Evolutionary conservation across 2,113 vertebrate genomes (phyloP).

Genomic region (Hiodon alosoides): DNA sequence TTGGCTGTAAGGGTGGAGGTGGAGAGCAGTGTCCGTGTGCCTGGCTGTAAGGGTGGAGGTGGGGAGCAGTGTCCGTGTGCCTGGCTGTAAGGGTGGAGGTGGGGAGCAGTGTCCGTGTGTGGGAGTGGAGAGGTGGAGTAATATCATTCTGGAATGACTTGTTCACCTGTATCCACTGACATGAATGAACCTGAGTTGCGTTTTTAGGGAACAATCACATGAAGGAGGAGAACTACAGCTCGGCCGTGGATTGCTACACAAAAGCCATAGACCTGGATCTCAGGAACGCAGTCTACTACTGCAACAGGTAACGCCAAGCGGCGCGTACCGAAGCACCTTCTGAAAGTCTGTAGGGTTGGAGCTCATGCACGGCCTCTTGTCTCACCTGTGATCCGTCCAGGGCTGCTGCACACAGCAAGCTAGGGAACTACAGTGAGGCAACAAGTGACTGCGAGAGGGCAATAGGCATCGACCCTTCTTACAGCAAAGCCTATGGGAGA

Average conservation of each 20-base stretch:
- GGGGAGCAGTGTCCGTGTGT: no score
- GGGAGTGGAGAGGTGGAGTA: no score
- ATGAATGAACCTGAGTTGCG: neutral
- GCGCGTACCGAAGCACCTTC: neutral
- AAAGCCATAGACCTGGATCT: constrained; percentile 89
- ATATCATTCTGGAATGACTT: no score
- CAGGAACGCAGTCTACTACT: constrained; percentile 93
- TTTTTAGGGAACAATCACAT: constrained; percentile 91
- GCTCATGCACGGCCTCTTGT: neutral
- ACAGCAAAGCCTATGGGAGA: constrained; percentile 96
- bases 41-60: no score
- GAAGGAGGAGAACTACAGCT: constrained; percentile 91
- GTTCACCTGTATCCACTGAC: neutral
- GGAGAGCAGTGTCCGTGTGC: no score
- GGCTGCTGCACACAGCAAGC: constrained; percentile 92
- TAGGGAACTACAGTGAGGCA: constrained; percentile 83
- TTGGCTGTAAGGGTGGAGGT: no score
- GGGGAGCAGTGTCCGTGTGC: no score
- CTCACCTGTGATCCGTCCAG: constrained; percentile 49
- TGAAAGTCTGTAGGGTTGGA: neutral
- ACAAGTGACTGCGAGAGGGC: constrained; percentile 89
- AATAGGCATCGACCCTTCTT: constrained; percentile 86
- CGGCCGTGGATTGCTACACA: constrained; percentile 88
- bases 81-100: no score
- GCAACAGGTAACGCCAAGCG: constrained; percentile 77